Percentiles rank a stretch among this genome's conserved stretches.
phyloP scores from a whole-genome alignment of 2,797 vertebrate species.

The Macrochelys suwanniensis region DNA sequence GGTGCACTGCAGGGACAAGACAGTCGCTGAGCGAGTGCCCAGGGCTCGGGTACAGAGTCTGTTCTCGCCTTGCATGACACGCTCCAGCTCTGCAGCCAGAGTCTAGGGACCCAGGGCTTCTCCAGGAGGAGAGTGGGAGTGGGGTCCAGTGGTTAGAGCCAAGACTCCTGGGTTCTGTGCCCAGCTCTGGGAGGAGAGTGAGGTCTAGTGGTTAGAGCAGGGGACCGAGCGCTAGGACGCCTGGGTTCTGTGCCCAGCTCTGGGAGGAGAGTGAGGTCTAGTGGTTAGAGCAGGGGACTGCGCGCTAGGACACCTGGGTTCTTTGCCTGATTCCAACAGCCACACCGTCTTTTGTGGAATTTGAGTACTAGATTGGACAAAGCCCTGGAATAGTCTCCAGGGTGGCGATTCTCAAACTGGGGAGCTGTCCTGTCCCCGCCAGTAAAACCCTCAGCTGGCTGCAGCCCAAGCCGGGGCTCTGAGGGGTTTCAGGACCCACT shows the following conservation, averaged over 20 bases:
- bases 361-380: neutral
- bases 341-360: neutral
- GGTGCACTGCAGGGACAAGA: constrained; percentile 41
- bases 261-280: neutral
- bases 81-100: neutral
- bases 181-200: neutral
- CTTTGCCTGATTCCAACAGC: neutral
- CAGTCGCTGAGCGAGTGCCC: neutral
- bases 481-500: neutral
- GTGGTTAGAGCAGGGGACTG: neutral
- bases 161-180: too few species aligned
- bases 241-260: too few species aligned
- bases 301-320: too few species aligned
- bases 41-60: neutral
- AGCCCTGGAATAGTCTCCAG: too few species aligned
- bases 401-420: neutral
- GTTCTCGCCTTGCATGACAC: neutral
- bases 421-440: too few species aligned
- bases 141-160: too few species aligned
- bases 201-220: neutral
- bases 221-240: neutral
- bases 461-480: neutral
- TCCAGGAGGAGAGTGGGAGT: neutral
- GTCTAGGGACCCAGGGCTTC: neutral
- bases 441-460: neutral